These are phyloP conservation scores for Nasonia longicornis DNA, from an alignment of 1,140 invertebrate genomes.

Conservation along the genomic window DNA sequence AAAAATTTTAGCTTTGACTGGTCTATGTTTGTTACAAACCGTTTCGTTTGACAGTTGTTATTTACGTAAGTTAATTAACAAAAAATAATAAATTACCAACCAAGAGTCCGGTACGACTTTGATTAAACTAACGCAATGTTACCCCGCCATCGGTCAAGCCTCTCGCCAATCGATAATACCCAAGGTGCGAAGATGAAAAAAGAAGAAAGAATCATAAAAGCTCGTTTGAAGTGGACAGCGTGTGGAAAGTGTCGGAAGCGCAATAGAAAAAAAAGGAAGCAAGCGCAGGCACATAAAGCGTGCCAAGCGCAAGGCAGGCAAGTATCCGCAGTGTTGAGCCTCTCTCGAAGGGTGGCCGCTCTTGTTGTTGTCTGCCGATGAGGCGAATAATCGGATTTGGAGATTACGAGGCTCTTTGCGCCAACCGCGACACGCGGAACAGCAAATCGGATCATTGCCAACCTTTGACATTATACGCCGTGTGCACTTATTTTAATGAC, in stretches of 20 bases:
- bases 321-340: slow-evolving; percentile 36
- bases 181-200: neutral
- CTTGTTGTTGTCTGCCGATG: slow-evolving; percentile 64
- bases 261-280: slow-evolving; percentile 17
- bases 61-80: too few species aligned
- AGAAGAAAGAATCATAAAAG: neutral
- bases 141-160: too few species aligned
- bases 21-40: too few species aligned
- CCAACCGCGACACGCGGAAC: slow-evolving; percentile 47
- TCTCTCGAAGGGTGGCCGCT: slow-evolving; percentile 54
- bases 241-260: slow-evolving; percentile 16
- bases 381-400: slow-evolving; percentile 67
- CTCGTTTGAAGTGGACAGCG: slow-evolving; percentile 20
- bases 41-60: too few species aligned
- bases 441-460: slow-evolving; percentile 38
- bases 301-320: slow-evolving; percentile 8
- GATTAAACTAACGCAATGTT: too few species aligned
- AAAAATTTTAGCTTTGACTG: neutral
- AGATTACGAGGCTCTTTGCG: slow-evolving; percentile 60
- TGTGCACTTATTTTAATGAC: slow-evolving; percentile 27
- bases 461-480: slow-evolving; percentile 14
- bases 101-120: too few species aligned
- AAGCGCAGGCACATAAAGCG: slow-evolving; percentile 5
- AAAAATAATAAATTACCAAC: too few species aligned
- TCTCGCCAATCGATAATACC: neutral